Percentiles rank a stretch among this genome's conserved stretches.
Conservation (phyloP, 2,888 invertebrate species). For the Rhyacophila evoluta region DNA sequence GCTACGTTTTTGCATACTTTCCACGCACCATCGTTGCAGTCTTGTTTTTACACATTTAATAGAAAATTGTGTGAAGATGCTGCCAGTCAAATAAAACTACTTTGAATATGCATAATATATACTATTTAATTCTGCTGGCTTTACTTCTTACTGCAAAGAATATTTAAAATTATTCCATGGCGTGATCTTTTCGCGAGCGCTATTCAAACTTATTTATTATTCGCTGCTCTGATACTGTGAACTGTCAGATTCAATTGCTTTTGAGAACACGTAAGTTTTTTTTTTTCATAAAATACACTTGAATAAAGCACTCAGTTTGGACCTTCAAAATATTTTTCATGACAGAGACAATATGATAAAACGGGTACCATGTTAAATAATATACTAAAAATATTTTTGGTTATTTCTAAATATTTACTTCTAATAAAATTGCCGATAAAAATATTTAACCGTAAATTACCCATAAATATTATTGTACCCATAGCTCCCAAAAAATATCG, state of each 20-base stretch:
- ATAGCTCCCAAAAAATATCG: too few relatives aligned
- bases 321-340: neutral
- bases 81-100: too few relatives aligned
- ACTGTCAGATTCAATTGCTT: neutral
- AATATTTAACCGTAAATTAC: too few relatives aligned
- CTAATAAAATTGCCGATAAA: too few relatives aligned
- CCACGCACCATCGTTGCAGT: too few relatives aligned
- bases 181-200: neutral
- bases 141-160: neutral
- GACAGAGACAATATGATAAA: neutral
- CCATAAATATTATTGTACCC: too few relatives aligned
- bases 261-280: neutral
- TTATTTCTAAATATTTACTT: too few relatives aligned
- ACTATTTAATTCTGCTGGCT: neutral
- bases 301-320: neutral
- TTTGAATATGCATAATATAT: too few relatives aligned
- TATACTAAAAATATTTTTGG: too few relatives aligned
- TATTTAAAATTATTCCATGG: neutral
- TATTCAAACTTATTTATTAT: neutral
- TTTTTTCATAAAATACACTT: neutral
- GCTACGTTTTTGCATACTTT: too few relatives aligned
- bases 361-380: neutral
- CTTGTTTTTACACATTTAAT: too few relatives aligned
- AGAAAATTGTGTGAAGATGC: too few relatives aligned
- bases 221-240: neutral